Evolutionary conservation across 1,140 invertebrate genomes (phyloP).

Genomic region (Bombyx mori): ASM3026992v2 NC_085129.1:5577501-5578000

Average conservation of each 20-base stretch:
- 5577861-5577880: slow-evolving; percentile 16
- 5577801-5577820: slow-evolving; percentile 20
- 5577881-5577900: slow-evolving; percentile 15
- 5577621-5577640: slow-evolving; percentile 9
- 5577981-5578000: slow-evolving; percentile 35
- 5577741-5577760: slow-evolving; percentile 5
- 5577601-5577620: slow-evolving; percentile 3
- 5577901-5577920: slow-evolving; percentile 8
- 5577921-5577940: slow-evolving; percentile 27
- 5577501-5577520: too few species aligned
- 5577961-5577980: slow-evolving; percentile 30
- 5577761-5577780: slow-evolving; percentile 12
- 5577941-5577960: slow-evolving; percentile 23
- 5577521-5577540: too few species aligned
- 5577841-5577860: slow-evolving; percentile 18
- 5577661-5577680: slow-evolving; percentile 8
- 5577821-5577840: slow-evolving; percentile 13
- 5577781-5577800: slow-evolving; percentile 19
- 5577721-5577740: slow-evolving; percentile 11
- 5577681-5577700: slow-evolving; percentile 9
- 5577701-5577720: slow-evolving; percentile 4
- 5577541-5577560: too few species aligned
- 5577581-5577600: slow-evolving; percentile 3
- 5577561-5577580: neutral
- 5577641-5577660: slow-evolving; percentile 8